phyloP scores from a whole-genome alignment of 2,888 invertebrate species.

The Mactromeris polynyma region DNA sequence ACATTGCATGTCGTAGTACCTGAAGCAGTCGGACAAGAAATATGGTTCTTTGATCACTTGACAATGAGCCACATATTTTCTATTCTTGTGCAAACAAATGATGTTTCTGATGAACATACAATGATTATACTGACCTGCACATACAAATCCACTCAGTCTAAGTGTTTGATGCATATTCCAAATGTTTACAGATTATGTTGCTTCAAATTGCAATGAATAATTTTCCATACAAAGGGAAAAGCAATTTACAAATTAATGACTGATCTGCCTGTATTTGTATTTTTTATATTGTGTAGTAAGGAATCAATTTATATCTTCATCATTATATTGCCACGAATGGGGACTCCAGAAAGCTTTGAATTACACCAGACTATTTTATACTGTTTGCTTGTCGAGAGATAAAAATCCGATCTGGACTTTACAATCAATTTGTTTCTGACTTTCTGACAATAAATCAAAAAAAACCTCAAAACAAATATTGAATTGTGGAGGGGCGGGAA shows the following conservation, averaged over 20 bases:
- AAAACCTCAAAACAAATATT: conserved; percentile 60
- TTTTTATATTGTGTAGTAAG: conserved; percentile 26
- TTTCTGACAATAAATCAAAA: conserved; percentile 57
- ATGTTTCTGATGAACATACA: neutral
- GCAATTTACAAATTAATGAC: conserved; percentile 46
- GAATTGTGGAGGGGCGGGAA: conserved; percentile 48
- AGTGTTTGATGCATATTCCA: conserved; percentile 10
- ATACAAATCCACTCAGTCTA: conserved; percentile 1
- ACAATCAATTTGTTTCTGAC: conserved; percentile 60
- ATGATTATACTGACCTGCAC: neutral
- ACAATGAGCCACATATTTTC: neutral
- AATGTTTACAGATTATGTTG: neutral
- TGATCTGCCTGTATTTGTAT: conserved; percentile 28
- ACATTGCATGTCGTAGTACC: too few relatives aligned
- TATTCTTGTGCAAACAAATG: neutral
- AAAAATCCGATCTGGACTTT: conserved; percentile 45
- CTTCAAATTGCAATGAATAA: conserved; percentile 26
- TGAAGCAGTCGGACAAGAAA: neutral
- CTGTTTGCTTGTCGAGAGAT: conserved; percentile 36
- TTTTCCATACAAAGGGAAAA: conserved; percentile 20
- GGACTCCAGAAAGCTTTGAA: conserved; percentile 21
- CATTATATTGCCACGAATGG: conserved; percentile 7
- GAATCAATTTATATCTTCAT: conserved; percentile 29
- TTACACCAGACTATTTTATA: conserved; percentile 42
- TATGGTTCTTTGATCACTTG: neutral